These are phyloP conservation scores for Xiphophorus hellerii DNA, from an alignment of 2,113 vertebrate genomes.

Conservation along the genomic window DNA sequence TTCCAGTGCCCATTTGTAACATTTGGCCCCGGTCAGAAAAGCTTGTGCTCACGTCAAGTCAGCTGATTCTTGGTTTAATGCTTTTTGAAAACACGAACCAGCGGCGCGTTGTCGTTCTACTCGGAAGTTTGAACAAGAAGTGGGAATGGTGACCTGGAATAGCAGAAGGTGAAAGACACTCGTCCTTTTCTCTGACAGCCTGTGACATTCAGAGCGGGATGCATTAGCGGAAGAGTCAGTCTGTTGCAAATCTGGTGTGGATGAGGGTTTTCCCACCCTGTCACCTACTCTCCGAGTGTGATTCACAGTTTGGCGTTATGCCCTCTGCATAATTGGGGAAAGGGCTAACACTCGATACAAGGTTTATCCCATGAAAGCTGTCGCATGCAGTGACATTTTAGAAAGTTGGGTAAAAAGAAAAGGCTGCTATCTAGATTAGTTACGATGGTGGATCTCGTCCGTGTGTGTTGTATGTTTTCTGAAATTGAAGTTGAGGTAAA, in stretches of 20 bases:
- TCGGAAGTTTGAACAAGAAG: too few species aligned
- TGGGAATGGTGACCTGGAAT: too few species aligned
- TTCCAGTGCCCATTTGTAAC: too few species aligned
- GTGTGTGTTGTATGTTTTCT: neutral
- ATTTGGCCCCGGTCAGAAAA: neutral
- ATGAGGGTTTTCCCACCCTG: conserved; percentile 66
- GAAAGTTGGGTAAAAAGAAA: neutral
- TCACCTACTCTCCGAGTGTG: conserved; percentile 53
- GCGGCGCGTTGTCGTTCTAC: too few species aligned
- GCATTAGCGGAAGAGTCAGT: conserved; percentile 43
- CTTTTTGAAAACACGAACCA: too few species aligned
- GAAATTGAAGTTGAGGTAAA: conserved; percentile 7
- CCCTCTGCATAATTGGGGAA: conserved; percentile 1
- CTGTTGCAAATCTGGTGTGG: conserved; percentile 53
- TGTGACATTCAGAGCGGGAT: conserved; percentile 64
- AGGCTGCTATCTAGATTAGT: neutral
- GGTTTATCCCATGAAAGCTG: conserved; percentile 1
- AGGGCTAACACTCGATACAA: neutral
- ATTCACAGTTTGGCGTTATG: conserved; percentile 55
- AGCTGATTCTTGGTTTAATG: neutral
- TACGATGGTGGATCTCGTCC: neutral
- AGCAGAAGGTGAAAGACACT: conserved; percentile 32
- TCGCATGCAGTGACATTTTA: conserved; percentile 6
- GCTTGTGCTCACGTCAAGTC: neutral
- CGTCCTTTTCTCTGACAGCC: conserved; percentile 55